Percentiles rank a stretch among this genome's conserved stretches.
Evolutionary conservation across 1,140 invertebrate genomes (phyloP).

Genomic region (Pseudomyrmex gracilis): DNA sequence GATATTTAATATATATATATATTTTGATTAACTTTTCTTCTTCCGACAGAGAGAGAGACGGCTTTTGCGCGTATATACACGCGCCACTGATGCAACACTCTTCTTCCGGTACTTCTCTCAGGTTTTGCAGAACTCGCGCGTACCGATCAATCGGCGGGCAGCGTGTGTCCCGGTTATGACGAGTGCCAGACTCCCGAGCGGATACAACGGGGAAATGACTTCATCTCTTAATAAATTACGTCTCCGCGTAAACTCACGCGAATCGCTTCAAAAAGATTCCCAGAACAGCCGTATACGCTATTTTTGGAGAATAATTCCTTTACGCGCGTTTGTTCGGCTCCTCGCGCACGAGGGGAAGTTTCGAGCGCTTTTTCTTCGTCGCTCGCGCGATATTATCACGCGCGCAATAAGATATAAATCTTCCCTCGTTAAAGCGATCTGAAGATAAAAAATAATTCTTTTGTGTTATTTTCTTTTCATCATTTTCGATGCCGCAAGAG

Average conservation of each 20-base stretch:
- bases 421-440: not conserved
- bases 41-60: no score
- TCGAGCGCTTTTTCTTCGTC: not conserved
- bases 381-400: not conserved
- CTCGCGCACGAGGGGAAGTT: not conserved
- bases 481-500: no score
- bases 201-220: conserved; percentile 75
- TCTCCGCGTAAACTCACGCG: conserved; percentile 75
- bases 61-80: not conserved
- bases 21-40: no score
- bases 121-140: not conserved
- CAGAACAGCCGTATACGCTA: conserved; percentile 77
- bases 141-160: conserved; percentile 27
- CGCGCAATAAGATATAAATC: conserved; percentile 43
- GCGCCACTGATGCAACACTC: not conserved
- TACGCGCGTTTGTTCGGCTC: not conserved
- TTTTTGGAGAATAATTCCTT: conserved; percentile 81
- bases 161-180: conserved; percentile 79
- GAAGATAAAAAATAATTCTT: not conserved
- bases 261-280: conserved; percentile 82
- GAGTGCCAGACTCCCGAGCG: conserved; percentile 74
- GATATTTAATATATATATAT: no score
- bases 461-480: not conserved
- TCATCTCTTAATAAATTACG: conserved; percentile 84
- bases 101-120: not conserved